Evolutionary conservation across 2,888 invertebrate genomes (phyloP).

Genomic region (Hyles lineata): DNA sequence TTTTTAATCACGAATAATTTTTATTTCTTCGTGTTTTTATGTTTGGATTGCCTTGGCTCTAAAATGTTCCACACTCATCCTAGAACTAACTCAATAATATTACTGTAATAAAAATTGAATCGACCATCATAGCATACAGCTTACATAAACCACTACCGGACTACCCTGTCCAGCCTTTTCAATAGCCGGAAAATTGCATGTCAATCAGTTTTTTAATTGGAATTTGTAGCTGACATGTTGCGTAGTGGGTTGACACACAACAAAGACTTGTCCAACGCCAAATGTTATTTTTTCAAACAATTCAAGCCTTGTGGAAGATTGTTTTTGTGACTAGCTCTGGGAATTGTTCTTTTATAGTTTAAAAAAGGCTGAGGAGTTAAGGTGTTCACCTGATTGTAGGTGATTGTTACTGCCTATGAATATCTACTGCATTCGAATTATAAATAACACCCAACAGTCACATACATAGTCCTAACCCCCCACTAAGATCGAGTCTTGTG

Average conservation of each 20-base stretch:
- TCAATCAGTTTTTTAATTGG: constrained; percentile 5
- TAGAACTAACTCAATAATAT: neutral
- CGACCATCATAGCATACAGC: neutral
- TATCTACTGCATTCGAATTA: no score
- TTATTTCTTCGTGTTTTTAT: no score
- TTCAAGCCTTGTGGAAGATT: neutral
- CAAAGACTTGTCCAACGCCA: neutral
- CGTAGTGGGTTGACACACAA: neutral
- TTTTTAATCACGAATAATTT: no score
- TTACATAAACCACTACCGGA: neutral
- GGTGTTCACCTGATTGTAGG: no score
- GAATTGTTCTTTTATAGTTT: neutral
- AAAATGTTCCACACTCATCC: no score
- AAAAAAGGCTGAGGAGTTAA: no score
- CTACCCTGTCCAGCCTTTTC: neutral
- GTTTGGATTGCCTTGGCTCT: no score
- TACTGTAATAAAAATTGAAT: neutral
- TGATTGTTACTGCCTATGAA: no score
- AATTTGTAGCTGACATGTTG: constrained; percentile 1
- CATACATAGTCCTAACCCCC: no score
- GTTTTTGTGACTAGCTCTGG: neutral
- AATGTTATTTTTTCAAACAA: neutral
- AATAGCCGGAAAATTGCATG: neutral
- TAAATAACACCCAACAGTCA: no score
- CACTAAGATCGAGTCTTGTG: no score